Evolutionary conservation across 2,888 invertebrate genomes (phyloP), one percentile per base, ranked within the genome.

Genomic region (Cistogaster globosa): DNA sequence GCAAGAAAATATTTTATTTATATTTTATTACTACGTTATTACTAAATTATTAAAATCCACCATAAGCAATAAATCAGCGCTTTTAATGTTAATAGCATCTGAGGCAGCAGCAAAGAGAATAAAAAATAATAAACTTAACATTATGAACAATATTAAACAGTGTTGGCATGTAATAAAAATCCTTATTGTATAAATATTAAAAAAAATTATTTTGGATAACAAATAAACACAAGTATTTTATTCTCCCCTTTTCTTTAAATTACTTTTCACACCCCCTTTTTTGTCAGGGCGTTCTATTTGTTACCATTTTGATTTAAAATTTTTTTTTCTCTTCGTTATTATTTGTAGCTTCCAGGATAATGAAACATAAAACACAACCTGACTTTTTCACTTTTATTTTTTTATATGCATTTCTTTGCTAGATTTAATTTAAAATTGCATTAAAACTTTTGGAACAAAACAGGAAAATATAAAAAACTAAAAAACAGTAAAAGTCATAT

Each of bases 311-410:
- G 4, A 32, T 7, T 0, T 32, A 6, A 12, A 11, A 12, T 12
- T 0, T 5, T 42, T 12, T 42, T 42, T n/a, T n/a, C n/a, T n/a
- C n/a, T n/a, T n/a, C n/a, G n/a, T n/a, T n/a, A n/a, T n/a, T n/a
- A n/a, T n/a, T 65, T 57, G 55, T 36, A 36, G 36, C 69, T 20
- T 14, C 11, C 60, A 55, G 67, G 14, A 55, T 76, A 80, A 84
- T 72, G 57, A 62, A 68, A 76, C 65, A 72, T 67, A 60, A 75
- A 84, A 76, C 67, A 48, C 76, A 42, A 58, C 53, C 69, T 82
- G 18, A 45, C 16, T 32, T 32, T 5, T 32, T 2, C 8, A 32
- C 32, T 55, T 55, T 45, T 45, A 32, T 71, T 71, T 79, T 20
- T 71, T 26, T 62, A 60, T 67, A 60, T 60, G 60, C 79, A 80